These are phyloP conservation scores for Diadumene lineata DNA, from an alignment of 92 coral and sea anemone species.

Conservation along the genomic window DNA sequence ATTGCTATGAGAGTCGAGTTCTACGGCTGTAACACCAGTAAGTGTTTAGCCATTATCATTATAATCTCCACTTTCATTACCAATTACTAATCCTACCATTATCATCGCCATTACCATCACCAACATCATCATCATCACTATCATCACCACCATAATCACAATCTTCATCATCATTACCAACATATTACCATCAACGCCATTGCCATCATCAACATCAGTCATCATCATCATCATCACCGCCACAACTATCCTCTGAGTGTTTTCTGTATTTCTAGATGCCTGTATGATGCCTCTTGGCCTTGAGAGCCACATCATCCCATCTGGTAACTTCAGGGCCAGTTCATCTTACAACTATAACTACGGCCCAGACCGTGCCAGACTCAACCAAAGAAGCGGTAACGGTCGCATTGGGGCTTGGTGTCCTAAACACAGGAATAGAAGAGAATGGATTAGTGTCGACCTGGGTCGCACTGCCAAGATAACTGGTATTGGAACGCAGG, in stretches of 20 bases:
- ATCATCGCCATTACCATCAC: too few relatives aligned
- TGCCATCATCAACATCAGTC: too few relatives aligned
- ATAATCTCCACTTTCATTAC: neutral
- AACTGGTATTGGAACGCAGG: conserved; percentile 82
- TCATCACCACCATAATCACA: neutral
- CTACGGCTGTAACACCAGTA: conserved; percentile 78
- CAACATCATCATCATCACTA: neutral
- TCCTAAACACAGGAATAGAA: conserved; percentile 36
- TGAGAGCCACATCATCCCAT: conserved; percentile 61
- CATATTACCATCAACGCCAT: too few relatives aligned
- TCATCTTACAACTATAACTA: conserved; percentile 56
- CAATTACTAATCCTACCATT: too few relatives aligned
- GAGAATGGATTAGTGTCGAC: conserved; percentile 70
- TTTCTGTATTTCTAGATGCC: conserved; percentile 37
- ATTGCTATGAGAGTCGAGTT: conserved; percentile 79
- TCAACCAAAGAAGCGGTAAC: conserved; percentile 58
- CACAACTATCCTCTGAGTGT: neutral
- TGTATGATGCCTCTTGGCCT: conserved; percentile 77
- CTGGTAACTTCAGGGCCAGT: conserved; percentile 61
- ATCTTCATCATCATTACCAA: neutral
- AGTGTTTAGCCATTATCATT: neutral
- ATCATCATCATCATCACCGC: neutral
- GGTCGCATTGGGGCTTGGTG: conserved; percentile 76
- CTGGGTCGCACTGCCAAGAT: conserved; percentile 58
- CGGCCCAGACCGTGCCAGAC: conserved; percentile 80